Conservation (phyloP, 2,113 vertebrate species). For the Barbus barbus region DNA sequence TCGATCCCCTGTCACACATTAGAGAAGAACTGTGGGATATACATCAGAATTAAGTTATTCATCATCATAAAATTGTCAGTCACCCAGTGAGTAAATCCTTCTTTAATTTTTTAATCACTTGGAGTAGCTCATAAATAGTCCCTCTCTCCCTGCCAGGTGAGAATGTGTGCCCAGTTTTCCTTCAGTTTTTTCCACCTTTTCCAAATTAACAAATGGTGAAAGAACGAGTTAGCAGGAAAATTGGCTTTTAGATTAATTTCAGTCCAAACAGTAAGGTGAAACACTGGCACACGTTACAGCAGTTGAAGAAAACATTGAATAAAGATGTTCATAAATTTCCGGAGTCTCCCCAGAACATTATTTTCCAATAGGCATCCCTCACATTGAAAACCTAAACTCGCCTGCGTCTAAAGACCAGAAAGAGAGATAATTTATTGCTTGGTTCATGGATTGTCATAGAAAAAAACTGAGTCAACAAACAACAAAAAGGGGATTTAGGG, state of each 20-base stretch:
- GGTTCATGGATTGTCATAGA: neutral
- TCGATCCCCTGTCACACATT: constrained; percentile 22
- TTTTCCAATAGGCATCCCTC: neutral
- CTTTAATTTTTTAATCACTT: constrained; percentile 42
- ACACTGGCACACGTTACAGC: neutral
- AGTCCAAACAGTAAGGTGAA: neutral
- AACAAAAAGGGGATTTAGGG: constrained; percentile 8
- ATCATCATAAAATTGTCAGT: constrained; percentile 28
- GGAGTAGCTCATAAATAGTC: constrained; percentile 31
- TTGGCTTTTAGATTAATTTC: neutral
- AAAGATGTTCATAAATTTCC: neutral
- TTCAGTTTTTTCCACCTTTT: neutral
- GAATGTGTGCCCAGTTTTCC: constrained; percentile 19
- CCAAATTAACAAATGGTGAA: neutral
- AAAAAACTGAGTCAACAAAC: neutral
- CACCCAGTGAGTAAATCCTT: constrained; percentile 6
- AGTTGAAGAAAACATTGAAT: neutral
- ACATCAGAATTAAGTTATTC: constrained; percentile 34
- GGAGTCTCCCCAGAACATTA: neutral
- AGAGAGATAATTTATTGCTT: neutral
- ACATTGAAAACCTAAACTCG: neutral
- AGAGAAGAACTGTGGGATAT: neutral
- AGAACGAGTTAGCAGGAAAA: neutral
- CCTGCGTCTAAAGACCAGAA: neutral
- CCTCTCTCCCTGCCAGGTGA: constrained; percentile 22